phyloP scores from a whole-genome alignment of 2,113 vertebrate genomes.

The Amblyornis subalaris region DNA sequence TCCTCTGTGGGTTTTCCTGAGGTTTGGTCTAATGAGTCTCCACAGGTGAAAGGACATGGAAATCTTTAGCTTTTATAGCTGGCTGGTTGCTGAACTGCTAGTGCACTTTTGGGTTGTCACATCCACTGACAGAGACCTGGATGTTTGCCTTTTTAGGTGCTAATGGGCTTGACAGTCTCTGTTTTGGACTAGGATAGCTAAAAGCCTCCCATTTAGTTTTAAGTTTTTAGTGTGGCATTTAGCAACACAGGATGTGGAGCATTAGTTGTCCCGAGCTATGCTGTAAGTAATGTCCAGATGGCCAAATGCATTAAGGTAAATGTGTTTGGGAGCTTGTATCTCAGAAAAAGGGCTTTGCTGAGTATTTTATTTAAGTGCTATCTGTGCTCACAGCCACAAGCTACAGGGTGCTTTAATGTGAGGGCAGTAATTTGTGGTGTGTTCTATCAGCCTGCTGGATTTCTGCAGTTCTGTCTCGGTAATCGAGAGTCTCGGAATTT shows the following conservation, averaged over 20 bases:
- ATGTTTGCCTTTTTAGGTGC: neutral
- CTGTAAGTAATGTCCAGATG: neutral
- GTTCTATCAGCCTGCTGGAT: neutral
- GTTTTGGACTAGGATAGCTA: neutral
- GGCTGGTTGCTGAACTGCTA: neutral
- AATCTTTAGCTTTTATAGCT: neutral
- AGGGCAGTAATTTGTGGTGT: neutral
- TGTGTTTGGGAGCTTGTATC: neutral
- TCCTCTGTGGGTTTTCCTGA: neutral
- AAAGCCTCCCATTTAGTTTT: neutral
- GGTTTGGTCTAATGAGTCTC: neutral
- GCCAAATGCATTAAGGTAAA: neutral
- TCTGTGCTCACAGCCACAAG: neutral
- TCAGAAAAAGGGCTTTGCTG: neutral
- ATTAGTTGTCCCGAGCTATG: neutral
- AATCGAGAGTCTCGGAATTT: neutral
- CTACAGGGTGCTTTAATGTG: neutral
- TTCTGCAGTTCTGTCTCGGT: neutral
- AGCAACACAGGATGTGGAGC: neutral
- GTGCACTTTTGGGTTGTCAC: neutral
- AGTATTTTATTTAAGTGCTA: neutral
- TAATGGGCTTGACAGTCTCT: neutral
- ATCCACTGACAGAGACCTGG: neutral
- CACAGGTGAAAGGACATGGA: neutral
- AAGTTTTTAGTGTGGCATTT: neutral